Evolutionary conservation across 2,888 invertebrate genomes (phyloP).

Genomic region (Petrolisthes manimaculis): DNA sequence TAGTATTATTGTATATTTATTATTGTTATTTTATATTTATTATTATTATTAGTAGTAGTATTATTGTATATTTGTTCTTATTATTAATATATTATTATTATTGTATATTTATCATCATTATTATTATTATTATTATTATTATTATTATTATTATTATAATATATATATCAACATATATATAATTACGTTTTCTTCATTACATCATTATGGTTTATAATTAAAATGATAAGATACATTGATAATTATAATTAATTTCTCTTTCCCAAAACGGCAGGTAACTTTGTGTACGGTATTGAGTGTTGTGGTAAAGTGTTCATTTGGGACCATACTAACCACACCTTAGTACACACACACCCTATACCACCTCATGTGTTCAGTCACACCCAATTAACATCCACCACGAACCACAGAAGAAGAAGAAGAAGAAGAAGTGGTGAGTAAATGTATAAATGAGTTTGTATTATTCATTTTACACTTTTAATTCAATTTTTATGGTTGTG

Average conservation of each 20-base stretch:
- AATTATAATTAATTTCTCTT: constrained; percentile 1
- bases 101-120: no score
- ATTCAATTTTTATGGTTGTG: no score
- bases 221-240: no score
- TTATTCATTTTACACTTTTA: no score
- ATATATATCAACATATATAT: background rate
- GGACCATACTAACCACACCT: constrained; percentile 12
- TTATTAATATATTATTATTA: no score
- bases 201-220: background rate
- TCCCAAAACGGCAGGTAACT: constrained; percentile 16
- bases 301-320: constrained; percentile 47
- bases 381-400: background rate
- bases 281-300: constrained; percentile 31
- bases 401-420: background rate
- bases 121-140: background rate
- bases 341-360: background rate
- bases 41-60: no score
- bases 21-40: no score
- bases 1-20: no score
- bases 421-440: no score
- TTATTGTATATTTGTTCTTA: no score
- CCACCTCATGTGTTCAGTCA: background rate
- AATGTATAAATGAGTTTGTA: no score
- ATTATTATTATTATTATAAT: background rate
- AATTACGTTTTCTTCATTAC: background rate